Percentiles rank a stretch among this genome's conserved stretches.
phyloP scores from a whole-genome alignment of 2,797 vertebrate species.

The Tinamus major region DNA sequence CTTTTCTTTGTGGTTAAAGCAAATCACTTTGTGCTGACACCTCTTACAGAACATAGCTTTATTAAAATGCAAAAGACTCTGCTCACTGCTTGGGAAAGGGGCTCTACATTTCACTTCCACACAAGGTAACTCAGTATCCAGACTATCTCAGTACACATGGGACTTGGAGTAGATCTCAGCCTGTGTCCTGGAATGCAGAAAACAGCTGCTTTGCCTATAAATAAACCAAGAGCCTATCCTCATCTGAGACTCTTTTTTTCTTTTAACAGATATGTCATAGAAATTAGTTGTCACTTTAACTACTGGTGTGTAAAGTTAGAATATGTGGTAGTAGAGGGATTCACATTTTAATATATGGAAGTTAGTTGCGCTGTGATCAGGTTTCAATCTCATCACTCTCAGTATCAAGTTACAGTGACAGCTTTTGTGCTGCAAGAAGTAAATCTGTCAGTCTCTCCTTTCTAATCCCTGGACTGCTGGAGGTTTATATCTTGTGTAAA shows the following conservation, averaged over 20 bases:
- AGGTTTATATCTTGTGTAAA: neutral
- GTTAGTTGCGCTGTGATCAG: neutral
- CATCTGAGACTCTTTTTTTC: neutral
- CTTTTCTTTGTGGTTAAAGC: neutral
- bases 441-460: neutral
- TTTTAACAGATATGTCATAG: neutral
- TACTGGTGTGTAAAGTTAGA: neutral
- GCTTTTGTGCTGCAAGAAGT: constrained; percentile 30
- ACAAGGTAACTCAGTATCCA: neutral
- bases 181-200: constrained; percentile 2
- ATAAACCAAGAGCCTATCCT: constrained; percentile 12
- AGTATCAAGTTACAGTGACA: neutral
- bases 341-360: neutral
- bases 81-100: neutral
- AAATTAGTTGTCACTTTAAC: constrained; percentile 17
- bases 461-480: neutral
- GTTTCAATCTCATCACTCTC: neutral
- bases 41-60: too few relatives aligned
- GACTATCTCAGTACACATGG: neutral
- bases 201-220: constrained; percentile 67
- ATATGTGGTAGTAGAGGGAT: neutral
- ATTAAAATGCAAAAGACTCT: neutral
- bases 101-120: neutral
- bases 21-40: neutral
- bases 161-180: neutral